Evolutionary conservation across 2,113 vertebrate genomes (phyloP).

Genomic region (Pampusana beccarii): DNA sequence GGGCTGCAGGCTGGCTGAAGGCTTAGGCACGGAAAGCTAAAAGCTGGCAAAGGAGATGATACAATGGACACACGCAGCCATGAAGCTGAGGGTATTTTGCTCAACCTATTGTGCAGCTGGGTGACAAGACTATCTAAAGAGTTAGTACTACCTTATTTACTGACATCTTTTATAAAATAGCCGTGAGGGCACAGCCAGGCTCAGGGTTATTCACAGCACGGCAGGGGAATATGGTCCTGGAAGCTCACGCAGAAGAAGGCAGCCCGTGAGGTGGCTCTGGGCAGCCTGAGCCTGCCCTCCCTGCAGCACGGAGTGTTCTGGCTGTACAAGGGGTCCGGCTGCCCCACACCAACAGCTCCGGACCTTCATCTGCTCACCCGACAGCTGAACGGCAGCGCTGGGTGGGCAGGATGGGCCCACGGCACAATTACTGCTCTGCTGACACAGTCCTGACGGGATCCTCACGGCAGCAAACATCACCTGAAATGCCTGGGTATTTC

Average conservation of each 20-base stretch:
- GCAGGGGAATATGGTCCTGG: neutral
- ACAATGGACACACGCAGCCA: neutral
- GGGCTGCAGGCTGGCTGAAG: neutral
- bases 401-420: neutral
- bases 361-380: neutral
- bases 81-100: neutral
- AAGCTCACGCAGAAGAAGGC: neutral
- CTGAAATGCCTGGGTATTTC: neutral
- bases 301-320: neutral
- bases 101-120: neutral
- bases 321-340: neutral
- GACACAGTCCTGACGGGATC: neutral
- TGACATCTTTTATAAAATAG: neutral
- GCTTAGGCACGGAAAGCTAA: neutral
- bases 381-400: neutral
- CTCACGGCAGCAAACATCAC: neutral
- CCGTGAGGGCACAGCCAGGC: neutral
- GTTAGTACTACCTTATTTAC: neutral
- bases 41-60: neutral
- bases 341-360: neutral
- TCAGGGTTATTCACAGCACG: neutral
- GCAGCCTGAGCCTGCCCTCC: neutral
- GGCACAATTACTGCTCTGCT: neutral
- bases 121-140: neutral
- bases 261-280: neutral